Percentiles rank a stretch among this genome's conserved stretches.
These are phyloP conservation scores for sheep (Ovis aries) DNA, from an alignment of 2,113 vertebrate genomes.

Conservation along the genomic window DNA sequence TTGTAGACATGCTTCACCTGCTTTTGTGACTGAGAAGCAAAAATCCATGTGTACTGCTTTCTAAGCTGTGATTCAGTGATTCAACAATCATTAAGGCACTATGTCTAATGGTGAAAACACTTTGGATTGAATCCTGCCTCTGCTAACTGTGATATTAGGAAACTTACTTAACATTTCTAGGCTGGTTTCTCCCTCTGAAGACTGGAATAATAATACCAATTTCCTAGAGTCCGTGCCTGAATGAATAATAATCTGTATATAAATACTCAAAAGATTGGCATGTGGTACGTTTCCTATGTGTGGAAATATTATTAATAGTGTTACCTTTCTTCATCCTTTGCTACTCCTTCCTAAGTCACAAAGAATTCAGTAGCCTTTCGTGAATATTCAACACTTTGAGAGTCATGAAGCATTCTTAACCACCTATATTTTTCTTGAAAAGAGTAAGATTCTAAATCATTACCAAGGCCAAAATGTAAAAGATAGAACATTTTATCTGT, in stretches of 20 bases:
- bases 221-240: background rate
- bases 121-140: background rate
- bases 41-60: background rate
- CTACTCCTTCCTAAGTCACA: background rate
- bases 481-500: slow-evolving; percentile 4
- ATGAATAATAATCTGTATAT: background rate
- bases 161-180: background rate
- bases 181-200: background rate
- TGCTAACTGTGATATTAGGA: background rate
- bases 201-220: background rate
- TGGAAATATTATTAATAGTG: background rate
- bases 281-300: background rate
- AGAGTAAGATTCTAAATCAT: background rate
- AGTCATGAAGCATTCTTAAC: background rate
- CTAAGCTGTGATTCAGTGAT: background rate
- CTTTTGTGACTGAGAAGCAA: background rate
- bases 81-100: background rate
- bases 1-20: background rate
- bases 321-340: background rate
- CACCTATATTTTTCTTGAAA: slow-evolving; percentile 10
- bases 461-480: slow-evolving; percentile 18
- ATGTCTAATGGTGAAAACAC: background rate
- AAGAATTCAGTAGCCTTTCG: background rate
- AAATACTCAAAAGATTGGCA: background rate
- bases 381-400: background rate